phyloP scores from a whole-genome alignment of 2,888 invertebrate species.

The Lepidocyrtinus sp. region DNA sequence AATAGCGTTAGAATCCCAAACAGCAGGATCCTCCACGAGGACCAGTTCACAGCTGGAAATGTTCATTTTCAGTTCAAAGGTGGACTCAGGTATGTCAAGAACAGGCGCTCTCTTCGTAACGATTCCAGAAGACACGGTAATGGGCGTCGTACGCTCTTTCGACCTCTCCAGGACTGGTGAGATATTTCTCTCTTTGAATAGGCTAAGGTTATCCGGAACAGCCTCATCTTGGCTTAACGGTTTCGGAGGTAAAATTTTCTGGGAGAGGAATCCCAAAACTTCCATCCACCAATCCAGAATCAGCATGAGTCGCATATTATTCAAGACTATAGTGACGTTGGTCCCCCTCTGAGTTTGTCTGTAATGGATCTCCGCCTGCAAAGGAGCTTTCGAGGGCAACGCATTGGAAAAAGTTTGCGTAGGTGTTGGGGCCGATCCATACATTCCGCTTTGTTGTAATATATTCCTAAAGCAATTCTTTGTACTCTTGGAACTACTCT shows the following conservation, averaged over 20 bases:
- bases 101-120: constrained; percentile 73
- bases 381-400: constrained; percentile 63
- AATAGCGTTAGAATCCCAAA: constrained; percentile 93
- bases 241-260: constrained; percentile 57
- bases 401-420: constrained; percentile 7
- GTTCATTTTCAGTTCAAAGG: constrained; percentile 90
- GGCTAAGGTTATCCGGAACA: constrained; percentile 72
- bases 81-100: constrained; percentile 72
- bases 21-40: constrained; percentile 90
- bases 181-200: constrained; percentile 32
- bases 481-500: constrained; percentile 77
- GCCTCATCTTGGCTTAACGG: constrained; percentile 41
- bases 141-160: constrained; percentile 67
- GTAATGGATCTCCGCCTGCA: constrained; percentile 75
- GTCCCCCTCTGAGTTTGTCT: constrained; percentile 68
- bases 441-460: constrained; percentile 79
- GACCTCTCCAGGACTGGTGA: constrained; percentile 64
- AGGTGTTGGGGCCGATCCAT: constrained; percentile 9
- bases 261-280: constrained; percentile 82
- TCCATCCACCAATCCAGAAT: constrained; percentile 95
- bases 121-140: constrained; percentile 73
- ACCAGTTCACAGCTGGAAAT: constrained; percentile 96
- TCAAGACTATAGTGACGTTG: constrained; percentile 89
- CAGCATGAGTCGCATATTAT: constrained; percentile 95
- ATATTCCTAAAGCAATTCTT: constrained; percentile 82